Conservation (phyloP, 2,888 invertebrate genomes). For the Drosophila neotestacea region DNA sequence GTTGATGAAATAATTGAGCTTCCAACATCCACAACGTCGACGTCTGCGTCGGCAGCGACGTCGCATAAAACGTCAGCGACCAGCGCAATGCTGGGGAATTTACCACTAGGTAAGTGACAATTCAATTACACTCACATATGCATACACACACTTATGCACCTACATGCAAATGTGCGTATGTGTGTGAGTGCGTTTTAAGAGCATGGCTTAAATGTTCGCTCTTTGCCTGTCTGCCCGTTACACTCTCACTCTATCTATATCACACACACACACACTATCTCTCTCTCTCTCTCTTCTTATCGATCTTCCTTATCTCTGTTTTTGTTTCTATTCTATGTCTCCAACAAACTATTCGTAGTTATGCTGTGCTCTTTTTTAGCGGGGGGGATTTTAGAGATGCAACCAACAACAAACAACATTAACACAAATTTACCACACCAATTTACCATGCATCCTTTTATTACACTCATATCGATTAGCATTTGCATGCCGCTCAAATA, state of each 20-base stretch:
- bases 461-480: conserved; percentile 7
- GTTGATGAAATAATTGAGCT: conserved; percentile 84
- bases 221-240: conserved; percentile 33
- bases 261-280: conserved; percentile 1
- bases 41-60: conserved; percentile 37
- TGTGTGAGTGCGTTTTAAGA: conserved; percentile 2
- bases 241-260: conserved; percentile 15
- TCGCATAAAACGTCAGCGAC: conserved; percentile 64
- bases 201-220: conserved; percentile 23
- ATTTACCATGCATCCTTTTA: conserved; percentile 7
- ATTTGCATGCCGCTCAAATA: conserved; percentile 20
- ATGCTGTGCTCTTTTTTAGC: conserved; percentile 9
- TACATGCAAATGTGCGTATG: conserved; percentile 7
- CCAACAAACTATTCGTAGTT: conserved; percentile 10
- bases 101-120: conserved; percentile 84
- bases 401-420: not conserved
- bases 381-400: not conserved
- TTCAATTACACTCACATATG: conserved; percentile 2
- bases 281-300: conserved; percentile 21
- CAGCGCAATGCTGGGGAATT: conserved; percentile 84
- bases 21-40: conserved; percentile 72
- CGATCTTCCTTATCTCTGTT: conserved; percentile 15
- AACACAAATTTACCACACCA: conserved; percentile 20
- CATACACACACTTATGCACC: not conserved
- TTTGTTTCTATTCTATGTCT: conserved; percentile 17